Evolutionary conservation across 2,888 invertebrate genomes (phyloP).

Genomic region (Drosophila stalkeri): DNA sequence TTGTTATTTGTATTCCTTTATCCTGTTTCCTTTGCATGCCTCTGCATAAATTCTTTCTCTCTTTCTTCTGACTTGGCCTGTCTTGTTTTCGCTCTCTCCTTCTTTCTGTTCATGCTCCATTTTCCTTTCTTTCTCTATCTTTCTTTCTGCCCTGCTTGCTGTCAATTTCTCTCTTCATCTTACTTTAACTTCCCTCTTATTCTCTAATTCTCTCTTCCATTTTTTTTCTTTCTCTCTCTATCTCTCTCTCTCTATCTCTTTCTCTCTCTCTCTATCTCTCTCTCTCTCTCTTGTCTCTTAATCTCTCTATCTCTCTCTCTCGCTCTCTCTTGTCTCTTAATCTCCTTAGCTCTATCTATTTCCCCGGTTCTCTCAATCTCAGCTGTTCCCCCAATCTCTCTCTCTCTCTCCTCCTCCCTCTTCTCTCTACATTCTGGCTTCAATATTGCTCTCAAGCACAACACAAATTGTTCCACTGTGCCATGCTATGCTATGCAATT

Average conservation of each 20-base stretch:
- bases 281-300: not conserved
- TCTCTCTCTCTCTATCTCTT: not conserved
- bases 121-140: not conserved
- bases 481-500: constrained; percentile 40
- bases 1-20: no score
- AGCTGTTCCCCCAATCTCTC: not conserved
- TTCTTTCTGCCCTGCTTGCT: not conserved
- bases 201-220: not conserved
- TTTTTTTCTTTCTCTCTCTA: no score
- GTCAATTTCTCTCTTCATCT: not conserved
- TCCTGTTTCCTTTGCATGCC: no score
- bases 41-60: not conserved
- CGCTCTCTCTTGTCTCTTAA: not conserved
- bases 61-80: not conserved
- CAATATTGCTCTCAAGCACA: not conserved
- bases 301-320: no score
- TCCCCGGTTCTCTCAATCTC: no score
- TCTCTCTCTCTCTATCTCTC: not conserved
- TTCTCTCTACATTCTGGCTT: no score
- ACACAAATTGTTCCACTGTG: constrained; percentile 38
- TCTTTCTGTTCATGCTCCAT: not conserved
- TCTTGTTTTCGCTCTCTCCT: not conserved
- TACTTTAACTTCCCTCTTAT: not conserved
- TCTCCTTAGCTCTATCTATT: not conserved
- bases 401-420: not conserved